Evolutionary conservation across 2,113 vertebrate species (phyloP).

Genomic region (Cyprinodon variegatus): DNA sequence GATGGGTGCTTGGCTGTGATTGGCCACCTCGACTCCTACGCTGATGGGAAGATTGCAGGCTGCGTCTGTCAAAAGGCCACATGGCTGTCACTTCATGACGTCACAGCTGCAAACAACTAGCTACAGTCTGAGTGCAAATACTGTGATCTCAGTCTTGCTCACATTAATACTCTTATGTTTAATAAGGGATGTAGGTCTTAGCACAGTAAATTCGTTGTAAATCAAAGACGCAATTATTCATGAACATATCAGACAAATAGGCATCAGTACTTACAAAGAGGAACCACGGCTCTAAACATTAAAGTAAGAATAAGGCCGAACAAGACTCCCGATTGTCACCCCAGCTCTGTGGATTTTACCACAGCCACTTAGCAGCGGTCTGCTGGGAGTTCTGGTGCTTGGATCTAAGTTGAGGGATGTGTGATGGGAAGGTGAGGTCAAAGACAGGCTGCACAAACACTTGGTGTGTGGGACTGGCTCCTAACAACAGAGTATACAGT

Average conservation of each 20-base stretch:
- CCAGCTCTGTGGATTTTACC: conserved; percentile 31
- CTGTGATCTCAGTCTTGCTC: conserved; percentile 10
- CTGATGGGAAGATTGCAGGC: conserved; percentile 74
- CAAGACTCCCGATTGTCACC: conserved; percentile 7
- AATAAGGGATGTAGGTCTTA: not conserved
- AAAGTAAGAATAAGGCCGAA: conserved; percentile 12
- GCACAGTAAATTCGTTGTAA: conserved; percentile 5
- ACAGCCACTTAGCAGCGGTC: conserved; percentile 50
- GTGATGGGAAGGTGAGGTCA: conserved; percentile 72
- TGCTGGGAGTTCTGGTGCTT: conserved; percentile 54
- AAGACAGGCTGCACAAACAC: conserved; percentile 50
- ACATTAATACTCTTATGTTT: conserved; percentile 13
- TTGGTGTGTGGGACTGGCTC: conserved; percentile 11
- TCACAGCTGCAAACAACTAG: conserved; percentile 46
- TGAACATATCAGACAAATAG: not conserved
- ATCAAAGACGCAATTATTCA: conserved; percentile 10
- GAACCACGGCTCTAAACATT: conserved; percentile 4
- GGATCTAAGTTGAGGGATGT: conserved; percentile 41
- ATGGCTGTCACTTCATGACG: conserved; percentile 61
- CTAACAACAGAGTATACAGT: conserved; percentile 17
- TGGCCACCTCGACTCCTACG: conserved; percentile 68
- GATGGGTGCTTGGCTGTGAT: conserved; percentile 63
- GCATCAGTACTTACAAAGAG: not conserved
- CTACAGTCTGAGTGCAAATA: conserved; percentile 1
- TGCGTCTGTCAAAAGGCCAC: conserved; percentile 75